Evolutionary conservation across 2,113 vertebrate species (phyloP).

Genomic region (Osmerus mordax): DNA sequence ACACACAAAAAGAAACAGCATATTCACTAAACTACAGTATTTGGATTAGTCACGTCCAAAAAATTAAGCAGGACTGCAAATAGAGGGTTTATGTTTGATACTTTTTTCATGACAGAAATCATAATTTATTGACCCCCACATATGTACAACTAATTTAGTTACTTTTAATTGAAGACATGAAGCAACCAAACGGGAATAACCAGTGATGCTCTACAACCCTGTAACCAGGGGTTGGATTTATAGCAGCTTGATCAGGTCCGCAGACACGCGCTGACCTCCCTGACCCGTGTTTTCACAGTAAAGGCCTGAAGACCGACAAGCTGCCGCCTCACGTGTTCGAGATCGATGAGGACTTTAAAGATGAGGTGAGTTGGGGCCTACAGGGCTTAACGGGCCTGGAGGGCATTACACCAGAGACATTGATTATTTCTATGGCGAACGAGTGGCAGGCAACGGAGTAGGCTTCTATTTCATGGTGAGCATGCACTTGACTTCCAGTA

Average conservation of each 20-base stretch:
- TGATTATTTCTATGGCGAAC: neutral
- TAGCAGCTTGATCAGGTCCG: neutral
- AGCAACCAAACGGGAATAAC: neutral
- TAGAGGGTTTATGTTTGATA: neutral
- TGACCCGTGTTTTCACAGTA: slow-evolving; percentile 73
- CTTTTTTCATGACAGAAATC: neutral
- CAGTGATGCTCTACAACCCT: neutral
- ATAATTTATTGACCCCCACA: too few species aligned
- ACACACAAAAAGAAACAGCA: neutral
- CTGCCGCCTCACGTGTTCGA: slow-evolving; percentile 90
- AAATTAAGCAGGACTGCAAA: neutral
- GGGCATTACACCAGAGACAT: neutral
- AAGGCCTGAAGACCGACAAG: slow-evolving; percentile 92
- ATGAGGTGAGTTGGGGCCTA: slow-evolving; percentile 68
- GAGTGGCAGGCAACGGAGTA: too few species aligned
- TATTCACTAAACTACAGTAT: neutral
- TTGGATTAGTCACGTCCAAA: neutral
- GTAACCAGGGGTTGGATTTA: slow-evolving; percentile 6
- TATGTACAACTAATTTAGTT: too few species aligned
- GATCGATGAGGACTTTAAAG: slow-evolving; percentile 94
- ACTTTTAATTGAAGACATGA: neutral
- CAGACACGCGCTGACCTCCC: slow-evolving; percentile 1
- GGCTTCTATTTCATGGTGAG: too few species aligned
- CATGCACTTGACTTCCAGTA: too few species aligned
- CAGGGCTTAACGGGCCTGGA: neutral